Conservation (phyloP, 2,888 invertebrate genomes). For the Nemoura dubitans region DNA sequence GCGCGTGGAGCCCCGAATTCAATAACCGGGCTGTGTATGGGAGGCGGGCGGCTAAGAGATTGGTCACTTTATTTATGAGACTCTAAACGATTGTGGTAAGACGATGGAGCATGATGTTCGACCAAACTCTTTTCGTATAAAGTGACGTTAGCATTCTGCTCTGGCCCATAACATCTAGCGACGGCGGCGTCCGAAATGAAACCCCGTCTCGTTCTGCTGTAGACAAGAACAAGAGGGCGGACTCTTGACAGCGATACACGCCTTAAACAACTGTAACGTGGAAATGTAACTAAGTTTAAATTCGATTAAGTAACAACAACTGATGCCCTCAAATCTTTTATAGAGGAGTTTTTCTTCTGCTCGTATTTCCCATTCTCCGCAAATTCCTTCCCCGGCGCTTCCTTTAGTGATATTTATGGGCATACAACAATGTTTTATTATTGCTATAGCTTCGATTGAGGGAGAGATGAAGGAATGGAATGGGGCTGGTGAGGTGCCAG, state of each 20-base stretch:
- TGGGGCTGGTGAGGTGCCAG: conserved; percentile 32
- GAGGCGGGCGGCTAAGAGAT: conserved; percentile 10
- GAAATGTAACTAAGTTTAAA: conserved; percentile 49
- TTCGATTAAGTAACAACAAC: conserved; percentile 45
- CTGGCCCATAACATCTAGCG: not conserved
- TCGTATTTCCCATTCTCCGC: conserved; percentile 21
- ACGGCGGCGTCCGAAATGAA: conserved; percentile 2
- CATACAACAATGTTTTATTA: conserved; percentile 50
- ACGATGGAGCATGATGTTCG: conserved; percentile 24
- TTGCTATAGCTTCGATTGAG: conserved; percentile 43
- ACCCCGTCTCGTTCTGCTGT: not conserved
- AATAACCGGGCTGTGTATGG: not conserved
- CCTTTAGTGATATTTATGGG: conserved; percentile 50
- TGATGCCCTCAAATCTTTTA: conserved; percentile 41
- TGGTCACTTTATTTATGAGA: conserved; percentile 33
- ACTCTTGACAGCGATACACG: conserved; percentile 28
- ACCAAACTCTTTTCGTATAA: not conserved
- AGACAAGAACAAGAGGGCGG: conserved; percentile 23
- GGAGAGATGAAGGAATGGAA: conserved; percentile 42
- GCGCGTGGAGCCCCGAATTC: not conserved
- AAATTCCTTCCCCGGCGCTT: conserved; percentile 30
- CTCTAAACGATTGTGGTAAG: not conserved
- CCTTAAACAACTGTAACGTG: conserved; percentile 43
- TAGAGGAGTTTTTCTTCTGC: conserved; percentile 25
- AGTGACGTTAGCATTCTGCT: conserved; percentile 34